These are phyloP conservation scores for Tenthredo distinguenda DNA, from an alignment of 2,888 invertebrate species.

Conservation along the genomic window DNA sequence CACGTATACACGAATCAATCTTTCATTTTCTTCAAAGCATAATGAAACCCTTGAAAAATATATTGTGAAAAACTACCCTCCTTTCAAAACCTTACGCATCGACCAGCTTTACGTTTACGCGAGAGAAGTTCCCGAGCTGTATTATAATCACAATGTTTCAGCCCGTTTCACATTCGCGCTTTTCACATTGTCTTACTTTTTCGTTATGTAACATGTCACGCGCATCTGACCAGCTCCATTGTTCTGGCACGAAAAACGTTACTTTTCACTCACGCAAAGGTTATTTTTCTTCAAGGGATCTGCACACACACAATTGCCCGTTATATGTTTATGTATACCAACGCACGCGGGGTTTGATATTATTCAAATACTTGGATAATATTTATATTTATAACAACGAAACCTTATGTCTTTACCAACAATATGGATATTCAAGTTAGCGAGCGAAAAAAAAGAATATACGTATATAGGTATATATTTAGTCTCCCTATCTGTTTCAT, in stretches of 20 bases:
- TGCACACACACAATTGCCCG: not conserved
- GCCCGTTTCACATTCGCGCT: not conserved
- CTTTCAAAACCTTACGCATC: not conserved
- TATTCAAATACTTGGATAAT: not conserved
- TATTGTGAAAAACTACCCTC: not conserved
- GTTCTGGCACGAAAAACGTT: not conserved
- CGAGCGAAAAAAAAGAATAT: not conserved
- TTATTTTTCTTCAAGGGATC: not conserved
- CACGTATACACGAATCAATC: not conserved
- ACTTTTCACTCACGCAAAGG: constrained; percentile 13
- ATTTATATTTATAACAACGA: not conserved
- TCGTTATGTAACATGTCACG: not conserved
- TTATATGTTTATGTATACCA: not conserved
- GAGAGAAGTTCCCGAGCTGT: not conserved
- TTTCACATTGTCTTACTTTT: not conserved
- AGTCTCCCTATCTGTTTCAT: not conserved
- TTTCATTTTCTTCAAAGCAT: constrained; percentile 28
- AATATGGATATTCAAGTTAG: not conserved
- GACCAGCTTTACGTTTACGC: not conserved
- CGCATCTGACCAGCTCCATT: constrained; percentile 1
- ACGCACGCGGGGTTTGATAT: not conserved
- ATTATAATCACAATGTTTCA: not conserved
- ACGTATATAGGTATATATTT: not conserved
- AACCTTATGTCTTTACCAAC: not conserved
- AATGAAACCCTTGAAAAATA: constrained; percentile 17